Evolutionary conservation across 1,140 invertebrate species (phyloP).

Genomic region (Bombus ignitus): DNA sequence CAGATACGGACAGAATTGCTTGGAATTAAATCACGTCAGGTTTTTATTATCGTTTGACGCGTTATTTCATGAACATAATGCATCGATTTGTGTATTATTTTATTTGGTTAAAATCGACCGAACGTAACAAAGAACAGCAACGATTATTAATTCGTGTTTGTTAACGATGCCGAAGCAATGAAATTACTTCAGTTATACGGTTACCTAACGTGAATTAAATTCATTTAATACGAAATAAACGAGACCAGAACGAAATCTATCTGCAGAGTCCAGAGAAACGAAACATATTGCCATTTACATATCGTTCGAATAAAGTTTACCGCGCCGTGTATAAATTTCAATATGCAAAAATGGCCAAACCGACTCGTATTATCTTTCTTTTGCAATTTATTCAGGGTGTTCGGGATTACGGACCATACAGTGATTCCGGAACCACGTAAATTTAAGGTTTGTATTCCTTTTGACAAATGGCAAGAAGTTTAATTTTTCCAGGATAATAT

Average conservation of each 20-base stretch:
- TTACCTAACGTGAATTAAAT: not conserved
- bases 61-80: not conserved
- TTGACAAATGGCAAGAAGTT: not conserved
- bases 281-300: constrained; percentile 30
- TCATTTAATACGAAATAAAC: constrained; percentile 15
- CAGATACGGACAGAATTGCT: not conserved
- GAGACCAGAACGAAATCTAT: not conserved
- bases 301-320: constrained; percentile 30
- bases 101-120: not conserved
- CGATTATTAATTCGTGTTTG: not conserved
- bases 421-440: not conserved
- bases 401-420: too few species aligned
- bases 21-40: not conserved
- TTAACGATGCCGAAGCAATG: not conserved
- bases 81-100: not conserved
- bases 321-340: constrained; percentile 6
- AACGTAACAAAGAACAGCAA: not conserved
- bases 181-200: not conserved
- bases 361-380: not conserved
- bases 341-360: not conserved
- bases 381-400: constrained; percentile 8
- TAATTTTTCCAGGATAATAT: not conserved
- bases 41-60: not conserved
- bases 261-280: not conserved
- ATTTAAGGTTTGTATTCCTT: not conserved